Evolutionary conservation across 2,113 vertebrate genomes (phyloP), one percentile per base, ranked within the genome.

Genomic region (Cygnus atratus): DNA sequence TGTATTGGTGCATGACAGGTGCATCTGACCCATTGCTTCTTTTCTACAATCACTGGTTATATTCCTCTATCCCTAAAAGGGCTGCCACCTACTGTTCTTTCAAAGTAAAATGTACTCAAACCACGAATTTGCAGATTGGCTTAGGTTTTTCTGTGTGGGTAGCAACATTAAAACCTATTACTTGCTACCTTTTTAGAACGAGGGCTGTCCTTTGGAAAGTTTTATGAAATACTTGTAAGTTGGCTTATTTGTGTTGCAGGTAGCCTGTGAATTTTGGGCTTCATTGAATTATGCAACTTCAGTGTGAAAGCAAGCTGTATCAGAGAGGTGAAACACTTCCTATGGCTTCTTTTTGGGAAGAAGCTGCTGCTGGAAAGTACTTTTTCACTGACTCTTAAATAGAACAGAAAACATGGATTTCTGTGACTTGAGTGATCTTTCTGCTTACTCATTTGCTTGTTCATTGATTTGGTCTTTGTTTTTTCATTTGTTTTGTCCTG

Each of bases 1-100:
- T 74, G 39, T n/a, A 5, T 0, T 55, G 25, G 19, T 14, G 13
- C 9, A 4, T 61, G n/a, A 31, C 11, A n/a, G 6, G 6, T 43
- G 22, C 7, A 6, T 48, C n/a, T 82, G 33, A 67, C 58, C 22
- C 8, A 29, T 15, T 29, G 41, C 24, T 92, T 66, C 24, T 71
- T 0, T 48, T 20, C 29, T 52, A 78, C 58, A 3, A 0, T 86
- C 20, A 44, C 0, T 50, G 10, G 20, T 17, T 78, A 1, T 74
- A 15, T 54, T 43, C 24, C 67, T 18, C 29, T 3, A 59, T 48
- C 4, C 3, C 7, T 63, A 44, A 22, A 72, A 17, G 13, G 6
- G 3, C 6, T 65, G 31, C 9, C 4, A 21, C 10, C 18, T 81
- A n/a, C 4, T 57, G 9, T 70, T 77, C 50, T 24, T 81, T 77